Conservation (phyloP, 2,888 invertebrate species). For the Apomyelois bistriatella region DNA sequence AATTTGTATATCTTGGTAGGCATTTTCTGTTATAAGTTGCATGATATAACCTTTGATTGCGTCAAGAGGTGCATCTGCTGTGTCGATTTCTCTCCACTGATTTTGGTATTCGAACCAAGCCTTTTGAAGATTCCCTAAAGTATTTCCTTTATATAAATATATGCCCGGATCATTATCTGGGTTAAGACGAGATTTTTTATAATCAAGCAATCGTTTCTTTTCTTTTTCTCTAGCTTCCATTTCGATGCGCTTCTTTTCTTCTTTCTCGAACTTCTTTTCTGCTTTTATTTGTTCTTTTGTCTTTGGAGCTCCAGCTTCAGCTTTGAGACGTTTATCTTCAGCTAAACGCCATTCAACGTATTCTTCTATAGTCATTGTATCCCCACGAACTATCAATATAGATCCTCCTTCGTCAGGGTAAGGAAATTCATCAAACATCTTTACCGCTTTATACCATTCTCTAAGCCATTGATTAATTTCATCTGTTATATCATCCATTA, state of each 20-base stretch:
- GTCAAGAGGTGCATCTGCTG: constrained; percentile 72
- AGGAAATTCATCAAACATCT: constrained; percentile 86
- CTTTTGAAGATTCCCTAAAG: constrained; percentile 35
- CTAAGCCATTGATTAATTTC: constrained; percentile 88
- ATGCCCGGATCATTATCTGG: constrained; percentile 68
- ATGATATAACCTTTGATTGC: constrained; percentile 81
- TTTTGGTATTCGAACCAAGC: constrained; percentile 54
- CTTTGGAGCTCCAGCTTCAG: constrained; percentile 51
- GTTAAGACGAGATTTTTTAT: constrained; percentile 66
- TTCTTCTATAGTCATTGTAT: constrained; percentile 81
- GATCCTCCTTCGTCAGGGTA: constrained; percentile 86
- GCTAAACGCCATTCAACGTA: constrained; percentile 64
- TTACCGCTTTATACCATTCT: constrained; percentile 79
- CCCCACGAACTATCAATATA: constrained; percentile 77
- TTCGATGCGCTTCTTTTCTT: constrained; percentile 58
- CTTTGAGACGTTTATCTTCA: constrained; percentile 58
- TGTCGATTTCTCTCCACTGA: constrained; percentile 59
- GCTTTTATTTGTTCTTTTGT: constrained; percentile 68
- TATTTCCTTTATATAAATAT: constrained; percentile 44
- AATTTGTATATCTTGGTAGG: constrained; percentile 82
- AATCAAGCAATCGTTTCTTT: constrained; percentile 60
- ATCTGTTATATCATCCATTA: constrained; percentile 87
- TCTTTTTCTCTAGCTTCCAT: constrained; percentile 53
- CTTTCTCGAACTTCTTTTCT: constrained; percentile 56
- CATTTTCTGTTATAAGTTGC: constrained; percentile 83